Conservation (phyloP, 2,113 vertebrate species). For the Gopherus flavomarginatus region DNA sequence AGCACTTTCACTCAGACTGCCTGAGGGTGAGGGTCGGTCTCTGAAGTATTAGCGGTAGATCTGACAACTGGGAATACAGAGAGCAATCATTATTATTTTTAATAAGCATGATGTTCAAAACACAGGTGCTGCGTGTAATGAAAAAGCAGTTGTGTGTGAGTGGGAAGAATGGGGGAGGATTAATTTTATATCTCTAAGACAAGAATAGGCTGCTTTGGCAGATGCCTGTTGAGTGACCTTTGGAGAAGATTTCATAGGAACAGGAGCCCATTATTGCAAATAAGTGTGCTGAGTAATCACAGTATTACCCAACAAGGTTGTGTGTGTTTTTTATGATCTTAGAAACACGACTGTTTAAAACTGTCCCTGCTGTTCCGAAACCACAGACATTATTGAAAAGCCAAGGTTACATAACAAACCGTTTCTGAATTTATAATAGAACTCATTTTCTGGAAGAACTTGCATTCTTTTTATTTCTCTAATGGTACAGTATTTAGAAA, state of each 20-base stretch:
- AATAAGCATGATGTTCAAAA: background rate
- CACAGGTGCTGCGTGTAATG: background rate
- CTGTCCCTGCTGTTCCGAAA: background rate
- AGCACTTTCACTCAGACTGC: background rate
- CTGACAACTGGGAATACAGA: background rate
- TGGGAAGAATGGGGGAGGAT: background rate
- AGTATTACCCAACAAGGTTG: background rate
- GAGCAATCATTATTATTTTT: background rate
- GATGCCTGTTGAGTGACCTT: background rate
- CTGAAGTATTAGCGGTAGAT: background rate
- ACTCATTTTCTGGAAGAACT: background rate
- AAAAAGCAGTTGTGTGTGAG: background rate
- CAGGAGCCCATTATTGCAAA: background rate
- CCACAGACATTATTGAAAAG: background rate
- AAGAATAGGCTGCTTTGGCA: background rate
- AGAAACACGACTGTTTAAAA: background rate
- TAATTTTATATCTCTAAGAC: background rate
- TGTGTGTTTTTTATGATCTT: background rate
- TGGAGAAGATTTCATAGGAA: background rate
- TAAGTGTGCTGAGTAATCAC: background rate
- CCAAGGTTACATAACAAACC: background rate
- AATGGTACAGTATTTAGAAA: background rate
- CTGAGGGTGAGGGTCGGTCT: background rate
- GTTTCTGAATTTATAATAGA: slow-evolving; percentile 9
- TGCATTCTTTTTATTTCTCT: slow-evolving; percentile 6